These are phyloP conservation scores for Ammospiza caudacuta DNA, from an alignment of 2,113 vertebrate genomes.

Conservation along the genomic window DNA sequence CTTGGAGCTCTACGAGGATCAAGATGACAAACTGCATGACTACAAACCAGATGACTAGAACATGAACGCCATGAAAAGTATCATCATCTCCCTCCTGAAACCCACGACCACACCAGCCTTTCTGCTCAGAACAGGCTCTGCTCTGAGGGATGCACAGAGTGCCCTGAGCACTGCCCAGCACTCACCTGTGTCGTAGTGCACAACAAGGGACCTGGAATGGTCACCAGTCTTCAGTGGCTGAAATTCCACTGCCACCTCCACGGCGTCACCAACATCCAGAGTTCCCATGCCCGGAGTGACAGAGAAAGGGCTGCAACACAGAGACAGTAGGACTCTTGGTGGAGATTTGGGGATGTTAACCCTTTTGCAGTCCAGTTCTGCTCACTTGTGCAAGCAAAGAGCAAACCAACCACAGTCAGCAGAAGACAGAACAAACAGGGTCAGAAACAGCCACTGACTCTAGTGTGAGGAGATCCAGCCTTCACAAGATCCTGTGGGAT, in stretches of 20 bases:
- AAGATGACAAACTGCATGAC: background rate
- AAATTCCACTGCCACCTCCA: slow-evolving; percentile 84
- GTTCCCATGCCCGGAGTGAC: slow-evolving; percentile 73
- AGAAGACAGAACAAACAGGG: background rate
- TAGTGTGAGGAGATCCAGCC: background rate
- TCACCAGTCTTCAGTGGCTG: slow-evolving; percentile 77
- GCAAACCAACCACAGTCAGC: background rate
- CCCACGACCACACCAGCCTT: background rate
- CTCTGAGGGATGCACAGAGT: background rate
- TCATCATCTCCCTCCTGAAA: background rate
- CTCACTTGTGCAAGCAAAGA: background rate
- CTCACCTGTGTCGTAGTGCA: slow-evolving; percentile 84
- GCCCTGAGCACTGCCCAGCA: background rate
- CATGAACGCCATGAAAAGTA: background rate
- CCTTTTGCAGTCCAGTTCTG: background rate
- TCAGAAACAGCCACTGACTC: background rate
- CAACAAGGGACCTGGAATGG: slow-evolving; percentile 70
- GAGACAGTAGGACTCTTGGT: background rate
- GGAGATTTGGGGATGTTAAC: background rate
- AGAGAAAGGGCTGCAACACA: slow-evolving; percentile 84
- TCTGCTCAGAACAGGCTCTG: background rate
- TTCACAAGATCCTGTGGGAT: background rate
- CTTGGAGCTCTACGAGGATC: background rate
- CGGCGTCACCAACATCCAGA: slow-evolving; percentile 73
- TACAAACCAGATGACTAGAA: background rate